Percentiles rank a stretch among this genome's conserved stretches.
phyloP scores from a whole-genome alignment of 2,113 vertebrate genomes.

The Dryoscopus gambensis region DNA sequence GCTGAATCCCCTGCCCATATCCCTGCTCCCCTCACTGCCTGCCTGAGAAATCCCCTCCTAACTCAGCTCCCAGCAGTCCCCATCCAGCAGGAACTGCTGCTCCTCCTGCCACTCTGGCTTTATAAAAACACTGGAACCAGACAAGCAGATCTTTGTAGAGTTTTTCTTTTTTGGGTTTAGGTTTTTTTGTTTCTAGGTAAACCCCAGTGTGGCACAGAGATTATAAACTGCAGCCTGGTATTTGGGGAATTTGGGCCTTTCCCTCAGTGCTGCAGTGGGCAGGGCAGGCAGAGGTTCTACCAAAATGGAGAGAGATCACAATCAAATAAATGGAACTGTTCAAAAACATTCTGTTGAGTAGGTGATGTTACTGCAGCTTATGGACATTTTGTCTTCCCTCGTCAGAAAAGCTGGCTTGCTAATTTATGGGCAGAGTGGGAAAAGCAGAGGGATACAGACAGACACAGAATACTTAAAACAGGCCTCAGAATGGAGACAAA shows the following conservation, averaged over 20 bases:
- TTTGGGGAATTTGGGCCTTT: neutral
- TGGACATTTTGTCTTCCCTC: constrained; percentile 52
- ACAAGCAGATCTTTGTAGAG: neutral
- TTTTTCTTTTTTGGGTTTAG: neutral
- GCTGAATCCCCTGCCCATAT: neutral
- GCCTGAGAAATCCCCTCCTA: neutral
- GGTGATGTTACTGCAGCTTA: constrained; percentile 39
- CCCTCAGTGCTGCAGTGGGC: neutral
- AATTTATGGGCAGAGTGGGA: constrained; percentile 69
- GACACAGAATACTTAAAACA: constrained; percentile 69
- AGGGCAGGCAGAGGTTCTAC: neutral
- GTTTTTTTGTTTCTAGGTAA: neutral
- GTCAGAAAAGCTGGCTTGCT: constrained; percentile 66
- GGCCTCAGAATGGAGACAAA: constrained; percentile 67
- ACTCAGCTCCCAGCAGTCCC: neutral
- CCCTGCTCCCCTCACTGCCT: neutral
- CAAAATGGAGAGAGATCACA: neutral
- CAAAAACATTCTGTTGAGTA: neutral
- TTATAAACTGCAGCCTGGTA: neutral
- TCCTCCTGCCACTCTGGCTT: neutral
- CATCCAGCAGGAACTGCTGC: neutral
- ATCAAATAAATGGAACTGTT: neutral
- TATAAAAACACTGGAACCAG: neutral
- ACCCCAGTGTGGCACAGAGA: neutral
- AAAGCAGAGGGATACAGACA: constrained; percentile 68